Conservation (phyloP, 92 coral and sea anemone genomes). For the Epizoanthus fatuus region DNA sequence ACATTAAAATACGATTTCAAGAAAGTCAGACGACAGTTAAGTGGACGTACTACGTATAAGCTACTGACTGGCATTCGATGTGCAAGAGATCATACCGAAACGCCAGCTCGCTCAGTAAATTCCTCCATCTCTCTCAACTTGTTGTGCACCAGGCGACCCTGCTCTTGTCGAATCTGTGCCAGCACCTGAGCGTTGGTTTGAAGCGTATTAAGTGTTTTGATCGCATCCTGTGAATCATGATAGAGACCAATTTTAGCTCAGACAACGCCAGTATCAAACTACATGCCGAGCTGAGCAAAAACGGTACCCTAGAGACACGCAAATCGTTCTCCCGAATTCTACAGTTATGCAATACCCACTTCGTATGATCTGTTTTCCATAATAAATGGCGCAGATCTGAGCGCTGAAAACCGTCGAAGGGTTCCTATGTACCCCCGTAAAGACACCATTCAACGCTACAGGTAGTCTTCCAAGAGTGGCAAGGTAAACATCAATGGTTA, state of each 20-base stretch:
- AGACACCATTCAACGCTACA: conserved; percentile 28
- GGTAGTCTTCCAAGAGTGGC: background rate
- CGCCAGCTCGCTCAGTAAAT: conserved; percentile 92
- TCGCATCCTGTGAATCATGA: conserved; percentile 82
- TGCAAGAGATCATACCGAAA: conserved; percentile 72
- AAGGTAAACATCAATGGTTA: no score
- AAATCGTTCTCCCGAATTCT: no score
- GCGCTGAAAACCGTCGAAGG: conserved; percentile 17
- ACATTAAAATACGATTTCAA: background rate
- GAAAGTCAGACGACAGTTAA: background rate
- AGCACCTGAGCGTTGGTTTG: conserved; percentile 96
- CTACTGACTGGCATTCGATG: background rate
- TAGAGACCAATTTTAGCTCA: background rate
- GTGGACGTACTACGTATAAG: background rate
- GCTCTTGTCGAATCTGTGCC: conserved; percentile 82
- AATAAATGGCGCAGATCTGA: conserved; percentile 1
- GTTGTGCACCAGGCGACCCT: conserved; percentile 76
- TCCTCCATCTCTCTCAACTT: conserved; percentile 79
- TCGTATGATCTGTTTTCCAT: conserved; percentile 43
- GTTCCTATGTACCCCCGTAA: background rate
- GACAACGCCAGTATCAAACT: background rate
- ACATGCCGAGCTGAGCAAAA: no score
- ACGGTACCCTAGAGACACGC: no score
- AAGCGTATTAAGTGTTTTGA: conserved; percentile 90
- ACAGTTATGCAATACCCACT: background rate